Conservation (phyloP, 2,113 vertebrate species). For the Cheilinus undulatus region DNA sequence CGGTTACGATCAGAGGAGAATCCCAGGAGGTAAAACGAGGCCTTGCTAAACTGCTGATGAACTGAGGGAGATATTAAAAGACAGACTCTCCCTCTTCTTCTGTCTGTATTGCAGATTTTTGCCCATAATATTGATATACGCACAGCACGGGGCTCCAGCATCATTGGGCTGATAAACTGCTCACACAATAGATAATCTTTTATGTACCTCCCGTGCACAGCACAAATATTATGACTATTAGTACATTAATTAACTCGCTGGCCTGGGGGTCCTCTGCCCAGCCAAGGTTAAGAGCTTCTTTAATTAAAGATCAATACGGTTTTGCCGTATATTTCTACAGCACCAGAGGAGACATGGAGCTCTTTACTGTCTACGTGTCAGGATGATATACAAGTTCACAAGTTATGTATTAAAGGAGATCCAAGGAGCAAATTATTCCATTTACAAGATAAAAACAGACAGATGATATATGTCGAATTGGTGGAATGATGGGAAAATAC, state of each 20-base stretch:
- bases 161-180: constrained; percentile 86
- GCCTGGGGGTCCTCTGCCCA: constrained; percentile 81
- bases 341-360: constrained; percentile 73
- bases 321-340: constrained; percentile 82
- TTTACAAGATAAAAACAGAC: constrained; percentile 37
- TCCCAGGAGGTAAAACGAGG: constrained; percentile 68
- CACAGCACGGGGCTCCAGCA: constrained; percentile 81
- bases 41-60: constrained; percentile 79
- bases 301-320: constrained; percentile 89
- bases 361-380: constrained; percentile 72
- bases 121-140: constrained; percentile 87
- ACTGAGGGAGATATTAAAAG: constrained; percentile 74
- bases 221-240: constrained; percentile 90
- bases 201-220: constrained; percentile 87
- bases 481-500: constrained; percentile 32
- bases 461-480: constrained; percentile 39
- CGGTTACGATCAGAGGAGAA: constrained; percentile 68
- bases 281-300: constrained; percentile 88
- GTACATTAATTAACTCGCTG: constrained; percentile 87
- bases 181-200: constrained; percentile 88
- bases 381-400: constrained; percentile 62
- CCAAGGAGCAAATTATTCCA: constrained; percentile 56
- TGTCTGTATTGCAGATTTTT: constrained; percentile 81
- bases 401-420: constrained; percentile 52
- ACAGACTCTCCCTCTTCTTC: constrained; percentile 65